Base-by-base conservation (phyloP, 2,797 vertebrate species). In the Microctenopoma lineatum region DNA sequence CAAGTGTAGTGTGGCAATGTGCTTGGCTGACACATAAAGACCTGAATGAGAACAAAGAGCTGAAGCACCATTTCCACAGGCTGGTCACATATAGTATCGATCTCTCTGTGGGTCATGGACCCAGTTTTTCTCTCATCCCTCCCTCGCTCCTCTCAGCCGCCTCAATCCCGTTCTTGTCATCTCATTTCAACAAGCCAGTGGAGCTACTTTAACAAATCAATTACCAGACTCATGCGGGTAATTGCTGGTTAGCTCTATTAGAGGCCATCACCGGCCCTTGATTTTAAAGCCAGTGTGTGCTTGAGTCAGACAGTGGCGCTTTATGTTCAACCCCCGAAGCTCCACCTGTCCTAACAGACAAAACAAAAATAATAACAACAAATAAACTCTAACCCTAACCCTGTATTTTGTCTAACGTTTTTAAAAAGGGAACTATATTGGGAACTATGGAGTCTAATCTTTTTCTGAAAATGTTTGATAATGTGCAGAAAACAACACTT, bases 171-270 rank as follows among this genome's bases (percentile, higher is more conserved):
- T 64, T 77, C 75, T 39, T 76, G 82, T 82, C 72, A 70, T 89
- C 68, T 85, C 70, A 67, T 82, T 83, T 72, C 77, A 72, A 11
- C 55, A 16, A 47, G 42, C 75, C 77, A 59, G 65, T 36, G 41
- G 54, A 52, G 55, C 39, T 25, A 52, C 53, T 72, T 65, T 48
- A 77, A 84, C 81, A 84, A 88, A 90, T 92, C 81, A 87, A 84
- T 90, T 86, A 86, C 67, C 74, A 66, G 81, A 61, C 47, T 41
- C 25, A 27, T 53, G 45, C 78, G 70, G 73, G 38, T n/a, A 56
- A 18, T 29, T 53, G 45, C 78, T 70, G 71, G 38, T 18, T 60
- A 16, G 26, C 47, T 57, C 16, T 46, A 69, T 58, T 25, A 42
- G n/a, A 59, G 32, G 29, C 65, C 57, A 47, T 15, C 46, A 18